Base-by-base conservation (phyloP, 2,888 invertebrate species). In the Tetragonisca angustula region DNA sequence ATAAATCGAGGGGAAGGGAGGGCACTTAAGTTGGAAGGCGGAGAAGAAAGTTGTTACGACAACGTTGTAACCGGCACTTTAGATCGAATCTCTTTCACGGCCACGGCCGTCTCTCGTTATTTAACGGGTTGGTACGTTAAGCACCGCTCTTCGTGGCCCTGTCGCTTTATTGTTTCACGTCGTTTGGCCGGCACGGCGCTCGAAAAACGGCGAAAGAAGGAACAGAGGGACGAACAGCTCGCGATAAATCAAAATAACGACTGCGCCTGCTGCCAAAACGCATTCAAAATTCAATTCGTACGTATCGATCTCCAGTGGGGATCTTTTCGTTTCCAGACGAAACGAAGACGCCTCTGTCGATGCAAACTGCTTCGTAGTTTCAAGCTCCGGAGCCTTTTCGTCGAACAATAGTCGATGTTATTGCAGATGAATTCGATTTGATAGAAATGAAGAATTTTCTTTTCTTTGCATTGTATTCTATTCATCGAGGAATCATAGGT, bases 1-100 rank as follows among this genome's bases (percentile, higher is more conserved):
- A 79, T 65, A 72, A 43, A 79, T 21, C 17, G 9, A 1, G 5
- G 5, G 6, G 17, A 0, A 52, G 52, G 17, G 52, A 52, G 52
- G 56, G 56, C 56, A 59, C 71, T 76, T 43, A 43, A 43, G 76
- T 49, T 70, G 69, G 70, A 92, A 70, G 94, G 94, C 94, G 94
- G 93, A 93, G 89, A 88, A 88, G 89, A 88, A 87, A 88, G 88
- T 85, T 88, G 82, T 88, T 88, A 83, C 86, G 84, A 88, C 88
- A 88, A 85, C 86, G 84, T 85, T 84, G 87, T 87, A 90, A 87
- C 89, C 85, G 86, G 88, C 87, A 91, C 87, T 89, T 90, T 84
- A 89, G 89, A 91, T 91, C 87, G 88, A 85, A 89, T 90, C 88
- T 85, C 87, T 87, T 88, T 90, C 90, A 87, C 87, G 85, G 81